phyloP scores from a whole-genome alignment of 2,888 invertebrate genomes.

The Cataglyphis rosenhaueri region DNA sequence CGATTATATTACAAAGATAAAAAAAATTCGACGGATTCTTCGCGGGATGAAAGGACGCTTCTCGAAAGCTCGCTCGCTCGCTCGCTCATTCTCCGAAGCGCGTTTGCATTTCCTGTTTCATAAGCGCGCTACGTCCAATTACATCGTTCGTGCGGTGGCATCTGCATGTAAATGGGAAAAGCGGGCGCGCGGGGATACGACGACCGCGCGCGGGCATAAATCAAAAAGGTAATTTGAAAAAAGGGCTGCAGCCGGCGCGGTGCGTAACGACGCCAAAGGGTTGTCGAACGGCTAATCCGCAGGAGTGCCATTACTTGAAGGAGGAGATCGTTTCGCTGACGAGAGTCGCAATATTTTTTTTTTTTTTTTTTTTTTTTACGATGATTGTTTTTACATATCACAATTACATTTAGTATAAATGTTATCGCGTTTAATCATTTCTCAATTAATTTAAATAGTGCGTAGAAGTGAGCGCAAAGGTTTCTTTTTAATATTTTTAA shows the following conservation, averaged over 20 bases:
- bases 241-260: conserved; percentile 58
- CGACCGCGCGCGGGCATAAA: conserved; percentile 73
- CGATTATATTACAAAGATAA: conserved; percentile 15
- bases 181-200: conserved; percentile 64
- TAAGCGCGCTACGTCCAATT: conserved; percentile 68
- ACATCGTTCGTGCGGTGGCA: conserved; percentile 66
- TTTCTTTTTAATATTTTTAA: neutral
- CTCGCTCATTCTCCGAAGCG: conserved; percentile 32
- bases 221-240: conserved; percentile 79
- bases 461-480: neutral
- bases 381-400: neutral
- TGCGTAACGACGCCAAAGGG: conserved; percentile 57
- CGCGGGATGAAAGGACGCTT: conserved; percentile 36
- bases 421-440: neutral
- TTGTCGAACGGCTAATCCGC: conserved; percentile 75
- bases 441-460: neutral
- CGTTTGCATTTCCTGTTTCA: conserved; percentile 53
- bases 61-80: conserved; percentile 47
- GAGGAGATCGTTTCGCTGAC: conserved; percentile 63
- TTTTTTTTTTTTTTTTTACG: neutral
- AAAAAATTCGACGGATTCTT: conserved; percentile 23
- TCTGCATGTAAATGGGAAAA: conserved; percentile 79
- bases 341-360: neutral
- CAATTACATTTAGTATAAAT: neutral
- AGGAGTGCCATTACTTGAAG: conserved; percentile 75